Base-by-base conservation (phyloP, 2,113 vertebrate genomes). In the Burhinus bistriatus region DNA sequence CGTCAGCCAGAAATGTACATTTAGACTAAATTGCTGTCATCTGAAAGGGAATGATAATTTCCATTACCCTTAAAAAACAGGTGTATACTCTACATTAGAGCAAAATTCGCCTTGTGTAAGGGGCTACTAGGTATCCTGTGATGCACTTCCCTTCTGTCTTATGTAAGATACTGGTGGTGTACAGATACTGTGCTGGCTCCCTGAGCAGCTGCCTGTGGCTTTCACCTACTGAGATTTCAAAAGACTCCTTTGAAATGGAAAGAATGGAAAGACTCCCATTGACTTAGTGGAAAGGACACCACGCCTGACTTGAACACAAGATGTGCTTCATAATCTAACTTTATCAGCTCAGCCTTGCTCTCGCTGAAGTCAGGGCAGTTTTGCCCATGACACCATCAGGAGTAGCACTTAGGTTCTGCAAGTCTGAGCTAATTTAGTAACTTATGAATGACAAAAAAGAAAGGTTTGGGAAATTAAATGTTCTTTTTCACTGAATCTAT, bases 401-500 rank as follows among this genome's bases (percentile, higher is more conserved):
- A 91, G 58, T 0, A 38, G 51, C 65, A 85, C 26, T 76, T 27
- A 26, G 5, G 9, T 83, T 38, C 52, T 70, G 7, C 9, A 38
- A 52, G 21, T 51, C 77, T 93, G 54, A 95, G 23, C 49, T 80
- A 78, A 91, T 87, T 93, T 42, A 81, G 45, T 66, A 90, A 86
- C 42, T 93, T 40, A 47, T 47, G 23, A 92, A 73, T 62, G 86
- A 92, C 44, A 90, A 88, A 38, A 42, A 94, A 52, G 54, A 94
- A 92, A 69, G 5, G 32, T 61, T 69, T 78, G 65, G 49, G 52
- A 93, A 96, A 15, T 80, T 71, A 70, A 79, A 83, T 5, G 1
- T 21, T 76, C 55, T 90, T 96, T 71, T 89, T 82, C 85, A 89
- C 7, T 71, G 49, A 94, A 94, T 81, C 70, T 59, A 21, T 92